A percentile compares a stretch with the other conserved stretches of the same genome.
phyloP scores from a whole-genome alignment of 2,113 vertebrate genomes.

The Thinocorus orbignyianus region DNA sequence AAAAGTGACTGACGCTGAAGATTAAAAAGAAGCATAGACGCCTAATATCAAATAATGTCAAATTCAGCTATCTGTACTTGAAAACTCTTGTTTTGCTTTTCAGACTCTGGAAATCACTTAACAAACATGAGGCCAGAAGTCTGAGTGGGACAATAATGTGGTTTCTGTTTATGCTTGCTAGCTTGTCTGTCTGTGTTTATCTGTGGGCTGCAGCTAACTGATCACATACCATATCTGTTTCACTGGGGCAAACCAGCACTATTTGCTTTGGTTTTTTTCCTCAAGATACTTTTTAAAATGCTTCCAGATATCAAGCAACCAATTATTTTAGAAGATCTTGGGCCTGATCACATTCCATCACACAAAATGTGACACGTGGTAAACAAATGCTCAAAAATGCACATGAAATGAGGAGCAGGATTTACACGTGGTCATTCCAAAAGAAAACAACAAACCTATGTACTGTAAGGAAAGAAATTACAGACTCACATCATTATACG shows the following conservation, averaged over 20 bases:
- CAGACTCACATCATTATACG: neutral
- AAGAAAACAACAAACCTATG: neutral
- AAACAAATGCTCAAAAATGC: neutral
- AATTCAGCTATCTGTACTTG: conserved; percentile 55
- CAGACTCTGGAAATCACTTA: conserved; percentile 63
- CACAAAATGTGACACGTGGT: neutral
- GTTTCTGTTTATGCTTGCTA: conserved; percentile 74
- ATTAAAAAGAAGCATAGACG: conserved; percentile 49
- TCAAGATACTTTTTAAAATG: conserved; percentile 82
- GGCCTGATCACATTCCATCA: neutral
- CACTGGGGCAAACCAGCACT: conserved; percentile 80
- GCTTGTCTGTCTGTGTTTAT: conserved; percentile 81
- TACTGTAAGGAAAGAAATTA: neutral
- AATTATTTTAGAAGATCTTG: conserved; percentile 51
- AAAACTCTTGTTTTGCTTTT: conserved; percentile 66
- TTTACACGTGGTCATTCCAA: fast-evolving
- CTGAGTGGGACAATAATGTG: conserved; percentile 78
- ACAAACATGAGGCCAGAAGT: conserved; percentile 73
- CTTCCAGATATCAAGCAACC: conserved; percentile 78
- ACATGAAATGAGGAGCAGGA: neutral
- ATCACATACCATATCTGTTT: conserved; percentile 88
- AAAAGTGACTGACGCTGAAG: conserved; percentile 63
- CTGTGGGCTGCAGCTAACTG: conserved; percentile 83
- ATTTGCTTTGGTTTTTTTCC: conserved; percentile 75
- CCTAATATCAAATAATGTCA: conserved; percentile 30